Conservation (phyloP, 1,140 invertebrate genomes). For the Lutraria rhynchaena region DNA sequence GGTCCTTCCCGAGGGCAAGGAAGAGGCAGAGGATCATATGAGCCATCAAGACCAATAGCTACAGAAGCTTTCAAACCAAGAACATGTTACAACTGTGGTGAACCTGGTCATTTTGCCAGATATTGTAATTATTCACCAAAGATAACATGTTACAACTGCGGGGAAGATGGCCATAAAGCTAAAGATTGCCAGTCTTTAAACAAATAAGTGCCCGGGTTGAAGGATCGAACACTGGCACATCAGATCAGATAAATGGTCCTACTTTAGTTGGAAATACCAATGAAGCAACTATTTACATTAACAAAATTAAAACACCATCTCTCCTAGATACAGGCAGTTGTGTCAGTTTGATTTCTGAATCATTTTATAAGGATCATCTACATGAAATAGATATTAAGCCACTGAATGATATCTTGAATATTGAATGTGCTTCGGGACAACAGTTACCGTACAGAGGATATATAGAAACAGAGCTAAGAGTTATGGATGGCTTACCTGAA, state of each 20-base stretch:
- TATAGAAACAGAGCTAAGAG: slow-evolving; percentile 36
- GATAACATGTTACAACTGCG: slow-evolving; percentile 3
- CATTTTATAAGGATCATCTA: slow-evolving; percentile 44
- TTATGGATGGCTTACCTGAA: not conserved
- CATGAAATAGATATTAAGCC: slow-evolving; percentile 10
- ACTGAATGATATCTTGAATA: slow-evolving; percentile 30
- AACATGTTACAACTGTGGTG: not conserved
- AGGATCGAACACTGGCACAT: slow-evolving; percentile 8
- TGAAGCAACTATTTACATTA: slow-evolving; percentile 12
- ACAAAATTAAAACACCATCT: slow-evolving; percentile 7
- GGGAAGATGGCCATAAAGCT: slow-evolving; percentile 1
- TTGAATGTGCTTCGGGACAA: slow-evolving; percentile 41
- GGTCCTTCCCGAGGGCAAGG: too few species aligned
- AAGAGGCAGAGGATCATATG: slow-evolving; percentile 15
- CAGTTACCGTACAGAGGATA: slow-evolving; percentile 52
- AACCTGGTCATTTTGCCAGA: not conserved
- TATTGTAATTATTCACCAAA: not conserved
- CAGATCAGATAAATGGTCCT: not conserved
- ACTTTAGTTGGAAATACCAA: slow-evolving; percentile 13
- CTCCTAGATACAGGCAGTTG: slow-evolving; percentile 55
- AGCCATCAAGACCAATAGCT: not conserved
- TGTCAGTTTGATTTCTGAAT: slow-evolving; percentile 45
- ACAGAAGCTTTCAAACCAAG: slow-evolving; percentile 9
- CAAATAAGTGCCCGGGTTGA: slow-evolving; percentile 4
- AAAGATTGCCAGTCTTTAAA: slow-evolving; percentile 47